These are phyloP conservation scores for Vombatus ursinus DNA, from an alignment of 2,113 vertebrate genomes.

Conservation along the genomic window DNA sequence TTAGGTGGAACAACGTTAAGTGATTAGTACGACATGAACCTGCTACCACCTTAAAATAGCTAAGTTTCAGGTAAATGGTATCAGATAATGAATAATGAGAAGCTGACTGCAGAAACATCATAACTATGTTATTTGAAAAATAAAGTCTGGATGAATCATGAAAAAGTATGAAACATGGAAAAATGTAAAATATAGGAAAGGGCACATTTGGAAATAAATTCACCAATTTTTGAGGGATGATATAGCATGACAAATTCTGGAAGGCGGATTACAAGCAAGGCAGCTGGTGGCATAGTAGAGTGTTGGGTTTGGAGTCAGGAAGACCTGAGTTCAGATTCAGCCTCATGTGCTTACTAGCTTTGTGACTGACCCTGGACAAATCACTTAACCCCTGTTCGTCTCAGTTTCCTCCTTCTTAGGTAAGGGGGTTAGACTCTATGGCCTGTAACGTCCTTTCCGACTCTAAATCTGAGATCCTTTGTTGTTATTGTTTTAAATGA, in stretches of 20 bases:
- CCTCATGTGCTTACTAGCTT: neutral
- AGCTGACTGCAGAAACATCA: neutral
- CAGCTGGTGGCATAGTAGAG: neutral
- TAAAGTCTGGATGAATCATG: neutral
- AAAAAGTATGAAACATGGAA: constrained; percentile 26
- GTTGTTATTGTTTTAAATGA: neutral
- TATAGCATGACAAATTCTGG: neutral
- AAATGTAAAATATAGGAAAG: neutral
- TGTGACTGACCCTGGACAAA: neutral
- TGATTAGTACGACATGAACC: neutral
- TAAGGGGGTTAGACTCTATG: neutral
- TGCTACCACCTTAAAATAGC: neutral
- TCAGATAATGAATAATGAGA: neutral
- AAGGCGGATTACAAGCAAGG: neutral
- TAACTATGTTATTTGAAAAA: constrained; percentile 7
- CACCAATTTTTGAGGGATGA: neutral
- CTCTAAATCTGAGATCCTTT: neutral
- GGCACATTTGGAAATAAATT: neutral
- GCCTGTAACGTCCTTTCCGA: neutral
- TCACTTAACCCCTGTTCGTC: neutral
- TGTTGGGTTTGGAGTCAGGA: neutral
- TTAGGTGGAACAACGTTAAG: neutral
- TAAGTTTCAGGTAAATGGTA: neutral
- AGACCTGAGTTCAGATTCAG: neutral
- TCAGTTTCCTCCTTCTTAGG: neutral